Conservation (phyloP, 2,888 invertebrate species). For the Chloromyia formosa region DNA sequence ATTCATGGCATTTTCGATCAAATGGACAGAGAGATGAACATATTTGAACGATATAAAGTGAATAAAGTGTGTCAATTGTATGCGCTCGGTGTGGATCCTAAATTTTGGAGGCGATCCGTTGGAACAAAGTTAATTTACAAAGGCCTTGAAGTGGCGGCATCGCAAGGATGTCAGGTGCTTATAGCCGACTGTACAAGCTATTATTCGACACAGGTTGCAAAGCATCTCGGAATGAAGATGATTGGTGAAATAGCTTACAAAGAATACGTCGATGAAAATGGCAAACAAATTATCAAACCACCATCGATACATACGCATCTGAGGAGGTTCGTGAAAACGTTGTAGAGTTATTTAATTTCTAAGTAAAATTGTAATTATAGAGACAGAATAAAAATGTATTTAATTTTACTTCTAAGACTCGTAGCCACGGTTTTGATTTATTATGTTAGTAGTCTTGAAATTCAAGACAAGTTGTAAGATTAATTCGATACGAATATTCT, state of each 20-base stretch:
- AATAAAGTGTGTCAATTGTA: slow-evolving; percentile 46
- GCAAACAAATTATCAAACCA: slow-evolving; percentile 48
- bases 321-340: slow-evolving; percentile 48
- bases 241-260: slow-evolving; percentile 46
- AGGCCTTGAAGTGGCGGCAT: slow-evolving; percentile 46
- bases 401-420: neutral
- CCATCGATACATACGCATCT: slow-evolving; percentile 47
- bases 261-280: slow-evolving; percentile 48
- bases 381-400: too few relatives aligned
- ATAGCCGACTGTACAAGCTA: slow-evolving; percentile 49
- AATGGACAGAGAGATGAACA: slow-evolving; percentile 45
- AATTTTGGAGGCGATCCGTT: slow-evolving; percentile 47
- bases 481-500: too few relatives aligned
- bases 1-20: slow-evolving; percentile 16
- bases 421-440: neutral
- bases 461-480: too few relatives aligned
- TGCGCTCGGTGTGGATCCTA: slow-evolving; percentile 46
- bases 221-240: slow-evolving; percentile 47
- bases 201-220: slow-evolving; percentile 49
- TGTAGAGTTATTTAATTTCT: neutral
- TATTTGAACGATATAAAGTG: slow-evolving; percentile 46
- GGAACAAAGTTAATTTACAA: slow-evolving; percentile 47
- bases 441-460: neutral
- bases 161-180: slow-evolving; percentile 46
- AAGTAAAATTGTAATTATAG: too few relatives aligned